Evolutionary conservation across 2,888 invertebrate genomes (phyloP), one percentile per base, ranked within the genome.

Genomic region (Exephanes ischioxanthus): DNA sequence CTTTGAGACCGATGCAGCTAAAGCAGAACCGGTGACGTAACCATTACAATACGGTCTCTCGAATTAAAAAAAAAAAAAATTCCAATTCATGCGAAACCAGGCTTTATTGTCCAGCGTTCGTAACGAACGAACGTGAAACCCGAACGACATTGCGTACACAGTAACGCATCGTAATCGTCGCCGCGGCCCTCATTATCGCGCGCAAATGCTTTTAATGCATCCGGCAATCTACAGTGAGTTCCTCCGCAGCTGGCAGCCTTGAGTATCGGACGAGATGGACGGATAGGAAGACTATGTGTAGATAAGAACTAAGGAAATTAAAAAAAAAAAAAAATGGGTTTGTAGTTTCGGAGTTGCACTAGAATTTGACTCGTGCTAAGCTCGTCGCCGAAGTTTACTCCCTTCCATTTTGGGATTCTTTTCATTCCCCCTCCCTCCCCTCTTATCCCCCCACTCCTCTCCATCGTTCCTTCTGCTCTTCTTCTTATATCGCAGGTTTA

Each of bases 351-450:
- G 86, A 89, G 88, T 85, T 91, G 91, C 89, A 90, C 91, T 90
- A 91, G 90, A 91, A 91, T 90, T 91, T 91, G 91, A 91, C 90
- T 89, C 5, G 33, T 4, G n/a, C 87, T 89, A 87, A 89, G 87
- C 89, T 88, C 87, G 83, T 70, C 51, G 80, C 82, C 86, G 88
- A 88, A 89, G 85, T 85, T 87, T 78, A 71, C 19, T 61, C 53
- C 37, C 73, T 41, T 61, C 66, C 68, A 30, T 22, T 19, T 51
- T 45, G 53, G 9, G 41, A 19, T 61, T 61, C 51, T 14, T 5
- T 53, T 30, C 48, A 9, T 48, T 14, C 33, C 14, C 66, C 45
- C 67, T 33, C 37, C 71, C 41, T 30, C 75, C 51, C 76, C 77
- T 80, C 58, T 68, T 26, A 26, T 3, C 3, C 26, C 26, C 26